Evolutionary conservation across 1,140 invertebrate genomes (phyloP), one percentile per base, ranked within the genome.

Genomic region (Drosophila jambulina): DNA sequence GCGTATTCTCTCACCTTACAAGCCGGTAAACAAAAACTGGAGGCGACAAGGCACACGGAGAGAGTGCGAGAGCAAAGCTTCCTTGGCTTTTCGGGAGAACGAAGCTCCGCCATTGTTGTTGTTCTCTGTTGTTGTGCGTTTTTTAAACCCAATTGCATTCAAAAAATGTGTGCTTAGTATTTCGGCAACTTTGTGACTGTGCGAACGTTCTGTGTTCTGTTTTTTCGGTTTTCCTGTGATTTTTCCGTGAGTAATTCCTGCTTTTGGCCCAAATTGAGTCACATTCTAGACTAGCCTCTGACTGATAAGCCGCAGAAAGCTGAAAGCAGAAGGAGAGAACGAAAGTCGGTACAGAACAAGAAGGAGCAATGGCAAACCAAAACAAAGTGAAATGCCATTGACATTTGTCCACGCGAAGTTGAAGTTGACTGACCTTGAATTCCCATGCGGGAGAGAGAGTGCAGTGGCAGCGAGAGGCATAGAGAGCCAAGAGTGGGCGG

Each of bases 161-260:
- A 78, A 88, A 78, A 79, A 88, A 84, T 78, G 62, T 87, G 81
- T 90, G 80, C 80, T 88, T 90, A 88, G 54, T 88, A 88, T 88
- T 88, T 88, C 85, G 84, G 85, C 72, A 85, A 88, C 84, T 90
- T 90, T 88, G 74, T 81, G 81, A 78, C 84, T 70, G 85, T 62
- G 81, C 85, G 82, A 88, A 90, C 84, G 76, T 74, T 78, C 70
- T 51, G 67, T 49, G 53, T 32, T 88, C 77, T 74, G 83, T 68
- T 64, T 72, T 80, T 61, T 59, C 62, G 58, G 51, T 49, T 63
- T 43, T 62, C 67, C 84, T 78, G 77, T 83, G 83, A 86, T 87
- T 87, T 82, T 87, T 72, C 40, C 42, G 77, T 80, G 71, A 83
- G 77, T 84, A 77, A 70, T 76, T 75, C 38, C 34, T 19, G 29